Percentiles rank a stretch among this genome's conserved stretches.
Evolutionary conservation across 2,113 vertebrate genomes (phyloP).

Genomic region (Egretta garzetta): DNA sequence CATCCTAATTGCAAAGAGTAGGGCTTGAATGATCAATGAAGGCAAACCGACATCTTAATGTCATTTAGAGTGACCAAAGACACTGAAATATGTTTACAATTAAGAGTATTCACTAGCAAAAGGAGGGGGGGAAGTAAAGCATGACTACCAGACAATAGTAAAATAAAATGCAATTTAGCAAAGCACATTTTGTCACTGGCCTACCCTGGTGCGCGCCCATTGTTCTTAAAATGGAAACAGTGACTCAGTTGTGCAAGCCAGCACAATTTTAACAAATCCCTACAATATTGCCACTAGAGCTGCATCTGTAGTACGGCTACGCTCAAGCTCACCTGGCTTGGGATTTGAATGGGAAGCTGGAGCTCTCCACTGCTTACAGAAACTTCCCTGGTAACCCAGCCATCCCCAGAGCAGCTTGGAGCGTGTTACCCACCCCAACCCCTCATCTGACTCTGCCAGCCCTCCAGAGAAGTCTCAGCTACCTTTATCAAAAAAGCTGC

Average conservation of each 20-base stretch:
- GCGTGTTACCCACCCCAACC: fast-evolving
- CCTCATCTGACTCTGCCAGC: neutral
- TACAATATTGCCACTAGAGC: neutral
- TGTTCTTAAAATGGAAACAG: neutral
- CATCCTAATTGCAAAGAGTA: neutral
- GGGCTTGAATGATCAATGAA: conserved; percentile 16
- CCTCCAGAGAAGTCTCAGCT: neutral
- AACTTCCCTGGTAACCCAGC: neutral
- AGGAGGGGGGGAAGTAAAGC: neutral
- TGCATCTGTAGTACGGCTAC: neutral
- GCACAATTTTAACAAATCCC: neutral
- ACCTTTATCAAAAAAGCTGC: neutral
- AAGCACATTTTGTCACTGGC: neutral
- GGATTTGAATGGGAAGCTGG: neutral
- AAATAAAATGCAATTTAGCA: conserved; percentile 10
- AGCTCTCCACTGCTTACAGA: neutral
- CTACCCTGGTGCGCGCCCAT: fast-evolving
- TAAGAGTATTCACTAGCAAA: neutral
- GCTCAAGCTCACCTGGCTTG: neutral
- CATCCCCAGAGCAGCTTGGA: neutral
- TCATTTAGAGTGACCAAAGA: conserved; percentile 12
- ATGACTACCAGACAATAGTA: neutral
- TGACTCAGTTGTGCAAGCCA: neutral
- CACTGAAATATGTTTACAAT: conserved; percentile 23
- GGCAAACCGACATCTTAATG: neutral